Conservation (phyloP, 2,113 vertebrate genomes). For the Lepisosteus osseus region DNA sequence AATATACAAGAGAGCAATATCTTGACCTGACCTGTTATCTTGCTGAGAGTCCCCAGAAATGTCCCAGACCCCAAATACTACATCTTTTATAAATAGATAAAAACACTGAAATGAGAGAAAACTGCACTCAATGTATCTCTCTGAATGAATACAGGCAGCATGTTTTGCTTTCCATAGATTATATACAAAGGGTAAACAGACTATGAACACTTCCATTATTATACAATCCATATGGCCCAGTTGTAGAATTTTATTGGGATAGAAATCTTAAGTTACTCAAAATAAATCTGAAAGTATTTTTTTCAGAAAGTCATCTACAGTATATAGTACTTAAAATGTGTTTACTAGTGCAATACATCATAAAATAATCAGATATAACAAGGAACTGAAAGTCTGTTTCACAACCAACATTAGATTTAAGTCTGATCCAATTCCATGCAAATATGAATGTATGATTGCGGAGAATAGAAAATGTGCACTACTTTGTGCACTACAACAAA, state of each 20-base stretch:
- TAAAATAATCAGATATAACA: slow-evolving; percentile 54
- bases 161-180: no score
- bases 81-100: no score
- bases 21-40: no score
- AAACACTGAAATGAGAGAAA: no score
- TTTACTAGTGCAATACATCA: slow-evolving; percentile 36
- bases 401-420: slow-evolving; percentile 50
- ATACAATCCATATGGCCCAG: slow-evolving; percentile 47
- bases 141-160: no score
- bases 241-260: slow-evolving; percentile 54
- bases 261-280: slow-evolving; percentile 70
- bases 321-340: slow-evolving; percentile 31
- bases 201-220: slow-evolving; percentile 55
- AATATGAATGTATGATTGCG: slow-evolving; percentile 65
- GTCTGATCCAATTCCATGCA: slow-evolving; percentile 59
- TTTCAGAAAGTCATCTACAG: slow-evolving; percentile 26
- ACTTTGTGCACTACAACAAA: slow-evolving; percentile 64
- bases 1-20: no score
- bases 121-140: no score
- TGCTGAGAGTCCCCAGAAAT: no score
- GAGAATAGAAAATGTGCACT: slow-evolving; percentile 51
- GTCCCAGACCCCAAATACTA: no score
- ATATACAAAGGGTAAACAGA: slow-evolving; percentile 44
- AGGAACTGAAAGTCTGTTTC: slow-evolving; percentile 37
- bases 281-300: slow-evolving; percentile 39